A percentile compares a stretch with the other conserved stretches of the same genome.
Conservation (phyloP, 2,888 invertebrate genomes). For the Alloscopus bannaensis region DNA sequence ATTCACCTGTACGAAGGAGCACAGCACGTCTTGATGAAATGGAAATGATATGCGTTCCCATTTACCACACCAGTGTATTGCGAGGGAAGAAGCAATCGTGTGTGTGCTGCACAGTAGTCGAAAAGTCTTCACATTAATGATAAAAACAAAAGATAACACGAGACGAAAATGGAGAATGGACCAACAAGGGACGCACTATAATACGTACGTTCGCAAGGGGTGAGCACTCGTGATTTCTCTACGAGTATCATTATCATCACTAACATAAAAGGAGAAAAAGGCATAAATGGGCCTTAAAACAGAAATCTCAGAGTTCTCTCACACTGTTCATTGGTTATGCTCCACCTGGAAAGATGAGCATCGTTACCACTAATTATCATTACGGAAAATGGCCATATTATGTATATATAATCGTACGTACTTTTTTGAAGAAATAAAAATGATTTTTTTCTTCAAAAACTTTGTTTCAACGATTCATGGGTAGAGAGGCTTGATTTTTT, state of each 20-base stretch:
- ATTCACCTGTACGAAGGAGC: no score
- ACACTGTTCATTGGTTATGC: not conserved
- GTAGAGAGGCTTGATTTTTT: no score
- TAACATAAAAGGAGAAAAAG: not conserved
- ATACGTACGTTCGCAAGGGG: no score
- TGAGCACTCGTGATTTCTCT: not conserved
- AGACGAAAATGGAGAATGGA: not conserved
- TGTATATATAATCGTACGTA: not conserved
- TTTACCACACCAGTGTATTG: no score
- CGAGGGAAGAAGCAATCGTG: no score
- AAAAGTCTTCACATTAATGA: not conserved
- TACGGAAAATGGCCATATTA: not conserved
- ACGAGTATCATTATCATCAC: not conserved
- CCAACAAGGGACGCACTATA: no score
- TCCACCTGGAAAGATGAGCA: not conserved
- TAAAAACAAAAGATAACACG: not conserved
- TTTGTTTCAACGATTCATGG: not conserved
- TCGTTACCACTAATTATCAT: not conserved
- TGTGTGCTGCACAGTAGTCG: not conserved
- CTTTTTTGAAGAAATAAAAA: not conserved
- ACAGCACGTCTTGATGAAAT: constrained; percentile 4
- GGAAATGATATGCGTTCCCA: constrained; percentile 5
- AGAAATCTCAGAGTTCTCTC: not conserved
- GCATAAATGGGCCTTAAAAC: not conserved
- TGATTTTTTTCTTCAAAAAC: not conserved